Conservation (phyloP, 2,797 vertebrate genomes). For the Epinephelus awoara region DNA sequence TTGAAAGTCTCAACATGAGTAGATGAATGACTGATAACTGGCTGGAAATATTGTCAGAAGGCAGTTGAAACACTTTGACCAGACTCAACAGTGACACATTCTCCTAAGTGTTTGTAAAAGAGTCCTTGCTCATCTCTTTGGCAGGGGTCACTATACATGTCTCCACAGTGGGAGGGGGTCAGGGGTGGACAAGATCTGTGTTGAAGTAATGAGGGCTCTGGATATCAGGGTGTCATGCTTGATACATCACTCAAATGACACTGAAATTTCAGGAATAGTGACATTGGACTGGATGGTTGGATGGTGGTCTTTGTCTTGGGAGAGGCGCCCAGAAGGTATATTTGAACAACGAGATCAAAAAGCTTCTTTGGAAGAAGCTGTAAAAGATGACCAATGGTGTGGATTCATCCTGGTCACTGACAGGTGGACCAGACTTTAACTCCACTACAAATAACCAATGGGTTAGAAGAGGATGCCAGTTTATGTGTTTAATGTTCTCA, state of each 20-base stretch:
- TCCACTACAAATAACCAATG: not conserved
- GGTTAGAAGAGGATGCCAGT: not conserved
- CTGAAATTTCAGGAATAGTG: constrained; percentile 44
- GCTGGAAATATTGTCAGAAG: not conserved
- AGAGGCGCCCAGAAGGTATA: constrained; percentile 21
- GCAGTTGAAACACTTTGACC: not conserved
- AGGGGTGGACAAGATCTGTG: constrained; percentile 70
- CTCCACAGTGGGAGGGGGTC: constrained; percentile 47
- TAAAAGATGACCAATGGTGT: not conserved
- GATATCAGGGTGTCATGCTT: constrained; percentile 58
- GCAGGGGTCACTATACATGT: constrained; percentile 35
- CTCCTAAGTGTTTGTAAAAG: constrained; percentile 16
- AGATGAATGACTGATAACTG: not conserved
- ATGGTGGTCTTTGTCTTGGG: constrained; percentile 31
- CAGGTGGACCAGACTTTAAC: not conserved
- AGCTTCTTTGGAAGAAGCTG: constrained; percentile 23
- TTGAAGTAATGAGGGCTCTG: constrained; percentile 74
- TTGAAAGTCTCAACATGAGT: not conserved
- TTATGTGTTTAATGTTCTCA: not conserved
- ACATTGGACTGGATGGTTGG: constrained; percentile 32
- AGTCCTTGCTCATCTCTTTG: constrained; percentile 40
- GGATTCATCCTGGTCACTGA: not conserved
- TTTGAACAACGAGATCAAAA: constrained; percentile 22
- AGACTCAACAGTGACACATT: not conserved
- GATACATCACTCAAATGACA: constrained; percentile 57